Conservation (phyloP, 2,113 vertebrate species). For the Jacana jacana region DNA sequence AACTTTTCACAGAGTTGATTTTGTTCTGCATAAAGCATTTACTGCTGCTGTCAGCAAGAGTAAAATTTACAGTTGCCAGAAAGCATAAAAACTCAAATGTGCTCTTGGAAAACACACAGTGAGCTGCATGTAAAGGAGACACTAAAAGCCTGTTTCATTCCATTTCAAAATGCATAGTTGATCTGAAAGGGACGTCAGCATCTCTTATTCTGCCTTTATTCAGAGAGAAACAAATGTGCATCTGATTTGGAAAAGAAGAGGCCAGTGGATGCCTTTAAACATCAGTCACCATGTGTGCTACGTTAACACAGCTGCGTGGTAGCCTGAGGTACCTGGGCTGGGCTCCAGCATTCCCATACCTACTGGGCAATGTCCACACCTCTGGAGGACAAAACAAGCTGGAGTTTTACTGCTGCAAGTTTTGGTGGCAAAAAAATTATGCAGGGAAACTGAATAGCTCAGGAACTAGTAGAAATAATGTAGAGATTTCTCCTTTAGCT, state of each 20-base stretch:
- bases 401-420: neutral
- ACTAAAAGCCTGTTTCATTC: slow-evolving; percentile 49
- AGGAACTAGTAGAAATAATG: neutral
- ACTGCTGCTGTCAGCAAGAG: slow-evolving; percentile 66
- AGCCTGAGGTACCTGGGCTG: neutral
- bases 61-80: slow-evolving; percentile 65
- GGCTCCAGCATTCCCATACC: neutral
- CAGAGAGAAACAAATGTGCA: slow-evolving; percentile 4
- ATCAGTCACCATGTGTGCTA: neutral
- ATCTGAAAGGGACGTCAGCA: slow-evolving; percentile 39
- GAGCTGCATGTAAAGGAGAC: slow-evolving; percentile 53
- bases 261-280: neutral
- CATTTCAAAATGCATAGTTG: slow-evolving; percentile 38
- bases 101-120: slow-evolving; percentile 36
- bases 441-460: neutral
- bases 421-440: neutral
- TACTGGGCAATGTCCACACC: neutral
- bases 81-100: slow-evolving; percentile 53
- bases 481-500: neutral
- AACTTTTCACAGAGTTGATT: slow-evolving; percentile 60
- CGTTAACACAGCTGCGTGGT: neutral
- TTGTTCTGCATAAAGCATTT: slow-evolving; percentile 65
- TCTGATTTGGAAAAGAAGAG: slow-evolving; percentile 28
- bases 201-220: slow-evolving; percentile 44
- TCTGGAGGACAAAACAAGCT: neutral